Percentiles rank a stretch among this genome's conserved stretches.
phyloP scores from a whole-genome alignment of 2,888 invertebrate genomes.

The Drosophila melanosoma region DNA sequence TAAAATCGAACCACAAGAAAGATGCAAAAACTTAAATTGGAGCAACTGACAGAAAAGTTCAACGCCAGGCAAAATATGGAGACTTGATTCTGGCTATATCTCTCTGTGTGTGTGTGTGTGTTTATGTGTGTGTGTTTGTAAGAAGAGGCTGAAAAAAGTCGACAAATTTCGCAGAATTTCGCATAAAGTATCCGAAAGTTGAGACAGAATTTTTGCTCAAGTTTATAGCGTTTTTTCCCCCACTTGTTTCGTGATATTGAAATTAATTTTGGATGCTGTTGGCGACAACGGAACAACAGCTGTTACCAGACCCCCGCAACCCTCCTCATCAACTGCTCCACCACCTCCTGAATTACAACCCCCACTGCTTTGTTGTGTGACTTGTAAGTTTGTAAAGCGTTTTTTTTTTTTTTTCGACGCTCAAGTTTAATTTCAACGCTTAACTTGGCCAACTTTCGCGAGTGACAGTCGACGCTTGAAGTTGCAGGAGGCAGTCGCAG shows the following conservation, averaged over 20 bases:
- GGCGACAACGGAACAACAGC: slow-evolving; percentile 40
- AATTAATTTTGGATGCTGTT: slow-evolving; percentile 53
- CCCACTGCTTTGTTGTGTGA: slow-evolving; percentile 64
- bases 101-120: neutral
- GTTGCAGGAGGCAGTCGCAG: slow-evolving; percentile 37
- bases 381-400: slow-evolving; percentile 70
- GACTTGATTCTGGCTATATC: neutral
- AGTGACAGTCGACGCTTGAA: slow-evolving; percentile 44
- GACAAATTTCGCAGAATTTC: slow-evolving; percentile 18
- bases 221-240: slow-evolving; percentile 25
- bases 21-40: slow-evolving; percentile 47
- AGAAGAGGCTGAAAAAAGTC: neutral
- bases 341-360: neutral
- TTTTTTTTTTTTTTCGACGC: slow-evolving; percentile 46
- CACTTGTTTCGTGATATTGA: slow-evolving; percentile 48
- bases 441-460: slow-evolving; percentile 71
- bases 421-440: slow-evolving; percentile 78
- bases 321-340: neutral
- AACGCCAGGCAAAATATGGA: neutral
- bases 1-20: slow-evolving; percentile 46
- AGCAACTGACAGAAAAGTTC: slow-evolving; percentile 23
- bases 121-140: neutral
- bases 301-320: slow-evolving; percentile 18
- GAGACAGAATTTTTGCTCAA: slow-evolving; percentile 24
- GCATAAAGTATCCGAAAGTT: slow-evolving; percentile 32